A percentile compares a stretch with the other conserved stretches of the same genome.
Evolutionary conservation across 2,113 vertebrate species (phyloP).

Genomic region (Lipotes vexillifer): DNA sequence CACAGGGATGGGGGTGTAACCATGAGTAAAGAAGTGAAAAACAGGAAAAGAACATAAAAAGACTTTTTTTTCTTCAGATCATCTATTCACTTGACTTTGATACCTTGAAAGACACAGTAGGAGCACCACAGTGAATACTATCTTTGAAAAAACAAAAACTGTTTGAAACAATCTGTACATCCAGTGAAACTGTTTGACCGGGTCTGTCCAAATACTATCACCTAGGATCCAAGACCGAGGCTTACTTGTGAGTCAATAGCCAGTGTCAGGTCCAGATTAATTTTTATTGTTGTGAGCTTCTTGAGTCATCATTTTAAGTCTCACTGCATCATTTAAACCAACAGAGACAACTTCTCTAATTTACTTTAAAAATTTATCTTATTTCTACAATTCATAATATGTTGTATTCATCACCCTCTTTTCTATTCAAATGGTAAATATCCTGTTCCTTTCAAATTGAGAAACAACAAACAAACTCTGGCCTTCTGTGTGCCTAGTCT

Average conservation of each 20-base stretch:
- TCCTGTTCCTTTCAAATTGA: not conserved
- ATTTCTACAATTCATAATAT: not conserved
- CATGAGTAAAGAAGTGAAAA: not conserved
- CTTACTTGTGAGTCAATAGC: not conserved
- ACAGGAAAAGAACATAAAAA: not conserved
- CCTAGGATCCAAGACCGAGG: not conserved
- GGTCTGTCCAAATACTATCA: not conserved
- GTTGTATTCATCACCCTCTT: not conserved
- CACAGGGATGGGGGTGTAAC: not conserved
- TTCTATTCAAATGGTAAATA: not conserved
- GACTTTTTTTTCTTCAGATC: not conserved
- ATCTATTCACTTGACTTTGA: not conserved
- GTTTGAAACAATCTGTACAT: not conserved
- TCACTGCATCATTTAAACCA: not conserved
- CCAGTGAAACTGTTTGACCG: not conserved
- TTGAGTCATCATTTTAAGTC: not conserved
- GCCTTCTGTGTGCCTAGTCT: not conserved
- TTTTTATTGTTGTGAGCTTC: not conserved
- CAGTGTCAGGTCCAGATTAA: not conserved
- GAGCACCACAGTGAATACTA: not conserved
- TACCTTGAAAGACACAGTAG: not conserved
- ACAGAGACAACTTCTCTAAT: not conserved
- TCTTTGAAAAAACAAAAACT: not conserved
- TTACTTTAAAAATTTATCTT: not conserved
- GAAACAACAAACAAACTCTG: not conserved